Conservation (phyloP, 2,888 invertebrate genomes). For the Ichneumoninae sp. region DNA sequence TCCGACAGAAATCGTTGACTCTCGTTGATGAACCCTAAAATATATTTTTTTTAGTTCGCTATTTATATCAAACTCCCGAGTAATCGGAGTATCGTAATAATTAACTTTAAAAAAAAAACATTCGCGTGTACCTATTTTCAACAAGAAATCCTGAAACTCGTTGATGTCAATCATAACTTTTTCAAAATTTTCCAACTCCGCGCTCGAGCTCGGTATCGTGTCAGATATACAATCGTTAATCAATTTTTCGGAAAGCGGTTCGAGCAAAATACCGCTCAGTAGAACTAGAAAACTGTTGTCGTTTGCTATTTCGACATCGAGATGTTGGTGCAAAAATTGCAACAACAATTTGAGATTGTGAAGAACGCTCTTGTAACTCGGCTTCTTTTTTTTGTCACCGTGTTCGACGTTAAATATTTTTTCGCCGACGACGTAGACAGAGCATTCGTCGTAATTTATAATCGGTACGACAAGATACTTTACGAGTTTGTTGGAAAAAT, state of each 20-base stretch:
- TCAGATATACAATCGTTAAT: constrained; percentile 90
- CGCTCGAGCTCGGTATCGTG: constrained; percentile 91
- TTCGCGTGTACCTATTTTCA: constrained; percentile 82
- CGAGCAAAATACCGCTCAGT: constrained; percentile 85
- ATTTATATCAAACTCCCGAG: neutral
- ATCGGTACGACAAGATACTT: constrained; percentile 87
- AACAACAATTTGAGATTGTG: constrained; percentile 86
- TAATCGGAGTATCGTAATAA: neutral
- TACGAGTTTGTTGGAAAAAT: constrained; percentile 87
- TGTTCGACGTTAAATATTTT: constrained; percentile 83
- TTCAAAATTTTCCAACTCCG: constrained; percentile 89
- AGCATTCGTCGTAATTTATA: constrained; percentile 84
- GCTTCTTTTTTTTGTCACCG: constrained; percentile 81
- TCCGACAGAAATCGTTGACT: constrained; percentile 87
- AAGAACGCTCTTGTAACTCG: constrained; percentile 86
- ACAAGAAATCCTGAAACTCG: constrained; percentile 88
- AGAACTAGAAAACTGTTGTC: constrained; percentile 85
- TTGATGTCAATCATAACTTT: constrained; percentile 88
- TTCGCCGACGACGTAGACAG: constrained; percentile 84
- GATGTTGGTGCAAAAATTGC: constrained; percentile 86
- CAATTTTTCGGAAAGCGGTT: constrained; percentile 88
- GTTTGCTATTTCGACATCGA: constrained; percentile 85
- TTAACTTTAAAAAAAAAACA: constrained; percentile 4
- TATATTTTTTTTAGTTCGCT: neutral
- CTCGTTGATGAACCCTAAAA: constrained; percentile 86